Conservation (phyloP, 2,113 vertebrate genomes). For the Cariama cristata region DNA sequence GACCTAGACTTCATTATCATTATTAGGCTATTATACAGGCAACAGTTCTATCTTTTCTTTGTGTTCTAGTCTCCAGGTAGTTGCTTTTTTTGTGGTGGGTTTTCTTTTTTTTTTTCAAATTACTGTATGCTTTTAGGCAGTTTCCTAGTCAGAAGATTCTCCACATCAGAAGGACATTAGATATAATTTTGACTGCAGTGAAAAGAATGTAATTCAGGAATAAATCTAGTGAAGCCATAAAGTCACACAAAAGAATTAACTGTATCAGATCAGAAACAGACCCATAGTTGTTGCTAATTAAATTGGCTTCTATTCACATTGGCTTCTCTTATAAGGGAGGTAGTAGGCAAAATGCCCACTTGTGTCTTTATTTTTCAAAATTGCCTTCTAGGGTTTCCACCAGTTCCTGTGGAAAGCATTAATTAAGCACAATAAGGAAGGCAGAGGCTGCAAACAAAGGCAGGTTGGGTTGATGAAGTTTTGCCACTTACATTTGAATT, state of each 20-base stretch:
- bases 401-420: background rate
- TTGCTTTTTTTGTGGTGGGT: accelerated
- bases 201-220: background rate
- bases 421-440: background rate
- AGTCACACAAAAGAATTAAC: background rate
- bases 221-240: background rate
- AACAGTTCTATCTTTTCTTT: background rate
- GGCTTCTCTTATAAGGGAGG: background rate
- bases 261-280: background rate
- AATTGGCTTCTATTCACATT: background rate
- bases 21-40: background rate
- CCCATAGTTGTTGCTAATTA: background rate
- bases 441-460: background rate
- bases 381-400: background rate
- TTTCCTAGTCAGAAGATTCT: background rate
- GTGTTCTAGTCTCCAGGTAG: background rate
- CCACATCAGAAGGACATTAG: background rate
- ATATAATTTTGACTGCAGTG: background rate
- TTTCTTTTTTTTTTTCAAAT: background rate
- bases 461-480: background rate
- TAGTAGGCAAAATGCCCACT: background rate
- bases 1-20: background rate
- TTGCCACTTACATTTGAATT: conserved; percentile 19
- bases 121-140: background rate
- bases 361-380: background rate